Percentiles rank a stretch among this genome's conserved stretches.
Conservation (phyloP, 2,797 vertebrate species). For the Xiphorhynchus erythropygius region DNA sequence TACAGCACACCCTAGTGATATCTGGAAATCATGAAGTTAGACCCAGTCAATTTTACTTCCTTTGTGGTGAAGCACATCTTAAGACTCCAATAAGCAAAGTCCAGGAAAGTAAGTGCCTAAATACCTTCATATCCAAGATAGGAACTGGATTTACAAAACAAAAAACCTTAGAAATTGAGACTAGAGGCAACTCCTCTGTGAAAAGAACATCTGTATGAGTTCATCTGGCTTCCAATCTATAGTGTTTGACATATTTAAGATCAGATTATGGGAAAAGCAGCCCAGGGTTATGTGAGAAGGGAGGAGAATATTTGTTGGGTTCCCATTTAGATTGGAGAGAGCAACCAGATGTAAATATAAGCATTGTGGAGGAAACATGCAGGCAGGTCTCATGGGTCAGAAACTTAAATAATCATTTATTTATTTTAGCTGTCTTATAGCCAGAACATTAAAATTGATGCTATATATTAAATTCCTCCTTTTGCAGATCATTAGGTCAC, state of each 20-base stretch:
- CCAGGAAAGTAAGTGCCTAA: background rate
- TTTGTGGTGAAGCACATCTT: background rate
- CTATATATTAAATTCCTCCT: background rate
- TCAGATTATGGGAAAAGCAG: background rate
- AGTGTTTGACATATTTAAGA: background rate
- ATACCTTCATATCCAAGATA: background rate
- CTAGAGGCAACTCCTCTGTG: background rate
- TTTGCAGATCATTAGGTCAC: background rate
- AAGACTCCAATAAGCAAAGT: background rate
- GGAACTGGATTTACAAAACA: background rate
- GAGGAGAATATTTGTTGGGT: background rate
- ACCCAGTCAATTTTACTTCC: background rate
- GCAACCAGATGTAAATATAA: background rate
- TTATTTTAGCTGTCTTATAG: background rate
- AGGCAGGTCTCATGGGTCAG: background rate
- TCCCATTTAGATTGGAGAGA: background rate
- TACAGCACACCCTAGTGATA: conserved; percentile 74
- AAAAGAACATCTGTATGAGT: background rate
- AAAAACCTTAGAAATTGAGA: background rate
- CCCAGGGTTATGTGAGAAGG: background rate
- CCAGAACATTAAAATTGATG: background rate
- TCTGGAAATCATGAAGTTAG: background rate
- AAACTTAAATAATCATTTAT: background rate
- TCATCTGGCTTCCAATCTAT: background rate
- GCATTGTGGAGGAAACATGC: background rate